Base-by-base conservation (phyloP, 2,113 vertebrate species). In the Rhabdornis inornatus region DNA sequence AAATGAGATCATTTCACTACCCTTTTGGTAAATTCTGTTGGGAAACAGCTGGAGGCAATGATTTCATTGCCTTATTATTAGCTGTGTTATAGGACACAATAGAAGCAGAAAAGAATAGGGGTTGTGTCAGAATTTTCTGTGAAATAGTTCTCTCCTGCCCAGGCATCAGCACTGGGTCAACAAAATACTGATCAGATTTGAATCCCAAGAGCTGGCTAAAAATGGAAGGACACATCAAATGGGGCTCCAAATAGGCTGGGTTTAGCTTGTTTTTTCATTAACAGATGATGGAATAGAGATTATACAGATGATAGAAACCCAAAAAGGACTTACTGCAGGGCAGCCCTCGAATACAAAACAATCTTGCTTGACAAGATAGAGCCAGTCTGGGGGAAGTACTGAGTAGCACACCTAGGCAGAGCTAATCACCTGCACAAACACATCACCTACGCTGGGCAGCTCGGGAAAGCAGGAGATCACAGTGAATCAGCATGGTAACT, bases 21-120 rank as follows among this genome's bases (percentile, higher is more conserved):
- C 45, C 79, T 83, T 96, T 95, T 82, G 56, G 88, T 95, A 83
- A 93, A 93, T 84, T 94, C 96, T 35, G 3, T 39, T 82, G 92
- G 92, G 95, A 96, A 96, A 93, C 95, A 97, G 92, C 93, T 95
- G 94, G 95, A 95, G 83, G 90, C 93, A 95, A 95, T 96, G 95
- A 97, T 92, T 96, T 94, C 94, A 93, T 87, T 94, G 90, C 72
- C 60, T 78, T 96, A 94, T 92, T 95, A 95, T 95, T 94, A 92
- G 72, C 64, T 93, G 80, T 57, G 76, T 95, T 95, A 90, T 49
- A 78, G 86, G 86, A 94, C 94, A 96, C 93, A 96, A 96, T 95
- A 94, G 94, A 82, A 94, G 16, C 40, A 93, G 85, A 96, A 90
- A 94, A 96, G 86, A 96, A 96, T 96, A 90, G 90, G 28, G 30